Evolutionary conservation across 2,888 invertebrate species (phyloP), one percentile per base, ranked within the genome.

Genomic region (Acleris holmiana): DNA sequence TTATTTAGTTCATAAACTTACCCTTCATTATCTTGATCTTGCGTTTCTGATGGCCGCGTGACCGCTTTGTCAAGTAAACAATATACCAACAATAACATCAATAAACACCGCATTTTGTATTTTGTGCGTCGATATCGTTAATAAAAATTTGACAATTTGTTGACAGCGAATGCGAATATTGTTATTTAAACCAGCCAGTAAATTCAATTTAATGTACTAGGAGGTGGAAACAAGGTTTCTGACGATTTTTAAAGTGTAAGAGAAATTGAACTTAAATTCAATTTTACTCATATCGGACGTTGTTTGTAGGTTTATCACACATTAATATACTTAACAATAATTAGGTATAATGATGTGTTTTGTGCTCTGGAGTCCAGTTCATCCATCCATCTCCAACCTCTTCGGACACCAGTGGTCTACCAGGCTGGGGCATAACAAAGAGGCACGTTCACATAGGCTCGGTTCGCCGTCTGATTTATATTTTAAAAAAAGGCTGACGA

Each of bases 71-170:
- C 13, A 7, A 69, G 41, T 25, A 78, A 64, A 68, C 72, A 70
- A 61, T 69, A 72, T 65, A 77, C 67, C 62, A 80, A 62, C 21
- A 77, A 19, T 46, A 79, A 66, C 50, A 77, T 49, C 35, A 75
- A 66, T 69, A 71, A 71, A 71, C 63, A 72, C 69, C 71, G 79
- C 86, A 86, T 86, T 66, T 78, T 74, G 65, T 65, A 72, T 67
- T 61, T 66, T 69, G 58, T 61, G 67, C 65, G 66, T 71, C 67
- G 68, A 78, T 76, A 72, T 71, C 53, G 68, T 65, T 68, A 73
- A 68, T 41, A 79, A 78, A 80, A 54, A 77, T 74, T 54, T 76
- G 73, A 66, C 76, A 74, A 49, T 53, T 68, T 65, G 70, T 68
- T 76, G 71, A 67, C 71, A 44, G 74, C 69, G 61, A 75, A 76